Base-by-base conservation (phyloP, 35 echinoderm and acorn worm genomes). In the Apostichopus parvimensis region DNA sequence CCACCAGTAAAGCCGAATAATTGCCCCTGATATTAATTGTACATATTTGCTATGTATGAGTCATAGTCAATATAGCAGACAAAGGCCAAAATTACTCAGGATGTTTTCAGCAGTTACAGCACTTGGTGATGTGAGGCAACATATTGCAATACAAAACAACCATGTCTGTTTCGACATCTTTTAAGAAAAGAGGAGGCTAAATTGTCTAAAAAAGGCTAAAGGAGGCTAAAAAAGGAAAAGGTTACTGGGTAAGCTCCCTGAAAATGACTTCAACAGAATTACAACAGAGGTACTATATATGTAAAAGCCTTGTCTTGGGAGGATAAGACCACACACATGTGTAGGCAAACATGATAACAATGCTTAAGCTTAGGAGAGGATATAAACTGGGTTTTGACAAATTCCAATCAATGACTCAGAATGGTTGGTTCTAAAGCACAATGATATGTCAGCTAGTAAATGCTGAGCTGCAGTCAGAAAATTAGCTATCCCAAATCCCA, bases 21-120 rank as follows among this genome's bases (percentile, higher is more conserved):
- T 75, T 75, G 71, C 71, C 71, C 20, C 71, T 75, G n/a, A 75
- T 75, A 75, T 75, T 75, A n/a, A 75, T 75, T 14, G 71, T 75
- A 75, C 71, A 75, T 75, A 75, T 75, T 75, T 75, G 71, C 17
- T 75, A 13, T 75, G 71, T 6, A 75, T 75, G 71, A 75, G 17
- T 75, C 71, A 75, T 20, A 22, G 17, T n/a, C 4, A 75, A n/a
- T 18, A 14, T 5, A 75, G 71, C 71, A 75, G 21, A 75, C 71
- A 75, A 75, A 75, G 71, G 71, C 15, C 71, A 22, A 61, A 12
- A 12, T 61, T 8, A 61, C 58, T 9, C 8, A 12, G 58, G 8
- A 61, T 61, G 12, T 5, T 45, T 45, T 45, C 34, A 45, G 34
- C 34, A 45, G 34, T 45, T 45, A 4, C 2, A 45, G 3, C 3